Evolutionary conservation across 2,113 vertebrate genomes (phyloP).

Genomic region (Corythornis madagascariensis): DNA sequence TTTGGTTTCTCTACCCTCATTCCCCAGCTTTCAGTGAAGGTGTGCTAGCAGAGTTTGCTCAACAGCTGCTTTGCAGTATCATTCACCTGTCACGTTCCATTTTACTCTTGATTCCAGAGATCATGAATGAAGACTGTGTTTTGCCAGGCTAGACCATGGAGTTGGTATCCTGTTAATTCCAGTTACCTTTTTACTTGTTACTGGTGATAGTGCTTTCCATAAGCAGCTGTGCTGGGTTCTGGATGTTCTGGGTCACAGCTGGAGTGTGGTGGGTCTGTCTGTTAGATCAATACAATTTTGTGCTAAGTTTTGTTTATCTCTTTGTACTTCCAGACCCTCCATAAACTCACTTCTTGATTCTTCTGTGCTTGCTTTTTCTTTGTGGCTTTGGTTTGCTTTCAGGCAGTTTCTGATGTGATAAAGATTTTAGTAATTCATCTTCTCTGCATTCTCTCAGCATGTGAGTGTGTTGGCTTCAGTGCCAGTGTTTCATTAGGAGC

Average conservation of each 20-base stretch:
- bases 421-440: background rate
- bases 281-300: background rate
- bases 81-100: background rate
- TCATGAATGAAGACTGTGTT: background rate
- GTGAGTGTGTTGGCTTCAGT: background rate
- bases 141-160: background rate
- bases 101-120: background rate
- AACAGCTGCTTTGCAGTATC: background rate
- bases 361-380: background rate
- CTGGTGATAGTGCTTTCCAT: background rate
- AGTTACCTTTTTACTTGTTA: background rate
- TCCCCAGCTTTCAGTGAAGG: background rate
- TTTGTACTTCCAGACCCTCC: background rate
- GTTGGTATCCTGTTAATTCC: background rate
- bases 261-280: background rate
- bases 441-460: background rate
- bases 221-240: background rate
- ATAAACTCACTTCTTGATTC: background rate
- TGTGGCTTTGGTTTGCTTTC: background rate
- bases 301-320: background rate
- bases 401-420: background rate
- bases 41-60: background rate
- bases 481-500: background rate
- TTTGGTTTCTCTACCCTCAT: background rate
- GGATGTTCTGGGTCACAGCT: background rate